A percentile compares a stretch with the other conserved stretches of the same genome.
phyloP scores from a whole-genome alignment of 2,797 vertebrate genomes.

The Philypnodon macrostomus region DNA sequence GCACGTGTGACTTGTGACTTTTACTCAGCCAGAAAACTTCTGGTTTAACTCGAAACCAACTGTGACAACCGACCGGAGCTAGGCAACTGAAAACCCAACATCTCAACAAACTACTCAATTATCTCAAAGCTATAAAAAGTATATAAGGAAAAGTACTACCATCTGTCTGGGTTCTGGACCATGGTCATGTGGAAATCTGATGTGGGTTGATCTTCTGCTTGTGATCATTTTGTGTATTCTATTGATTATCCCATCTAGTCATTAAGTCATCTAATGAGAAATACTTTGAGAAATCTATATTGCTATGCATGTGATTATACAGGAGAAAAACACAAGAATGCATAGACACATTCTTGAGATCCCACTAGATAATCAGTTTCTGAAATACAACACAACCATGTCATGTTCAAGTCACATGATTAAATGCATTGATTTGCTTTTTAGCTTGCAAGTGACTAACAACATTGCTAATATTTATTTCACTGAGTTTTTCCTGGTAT shows the following conservation, averaged over 20 bases:
- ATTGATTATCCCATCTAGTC: conserved; percentile 1
- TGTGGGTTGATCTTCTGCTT: not conserved
- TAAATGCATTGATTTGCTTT: too few relatives aligned
- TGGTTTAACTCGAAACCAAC: conserved; percentile 18
- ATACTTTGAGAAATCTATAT: not conserved
- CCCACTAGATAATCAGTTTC: too few relatives aligned
- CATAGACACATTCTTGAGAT: too few relatives aligned
- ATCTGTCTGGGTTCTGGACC: conserved; percentile 18
- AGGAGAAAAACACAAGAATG: conserved; percentile 9
- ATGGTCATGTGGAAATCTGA: conserved; percentile 10
- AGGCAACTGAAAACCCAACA: conserved; percentile 21
- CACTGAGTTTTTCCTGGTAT: too few relatives aligned
- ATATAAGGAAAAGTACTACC: conserved; percentile 17
- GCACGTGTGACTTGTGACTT: not conserved
- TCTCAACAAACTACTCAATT: conserved; percentile 5
- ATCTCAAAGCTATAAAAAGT: conserved; percentile 13
- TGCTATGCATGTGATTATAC: not conserved
- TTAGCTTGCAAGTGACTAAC: too few relatives aligned
- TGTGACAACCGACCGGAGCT: conserved; percentile 22
- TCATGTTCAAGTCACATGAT: too few relatives aligned
- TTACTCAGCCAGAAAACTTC: not conserved
- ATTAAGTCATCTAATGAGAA: not conserved
- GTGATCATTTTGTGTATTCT: not conserved
- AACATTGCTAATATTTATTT: too few relatives aligned
- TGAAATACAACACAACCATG: too few relatives aligned